Evolutionary conservation across 92 coral and sea anemone genomes (phyloP).

Genomic region (Parazoanthus darwini): DNA sequence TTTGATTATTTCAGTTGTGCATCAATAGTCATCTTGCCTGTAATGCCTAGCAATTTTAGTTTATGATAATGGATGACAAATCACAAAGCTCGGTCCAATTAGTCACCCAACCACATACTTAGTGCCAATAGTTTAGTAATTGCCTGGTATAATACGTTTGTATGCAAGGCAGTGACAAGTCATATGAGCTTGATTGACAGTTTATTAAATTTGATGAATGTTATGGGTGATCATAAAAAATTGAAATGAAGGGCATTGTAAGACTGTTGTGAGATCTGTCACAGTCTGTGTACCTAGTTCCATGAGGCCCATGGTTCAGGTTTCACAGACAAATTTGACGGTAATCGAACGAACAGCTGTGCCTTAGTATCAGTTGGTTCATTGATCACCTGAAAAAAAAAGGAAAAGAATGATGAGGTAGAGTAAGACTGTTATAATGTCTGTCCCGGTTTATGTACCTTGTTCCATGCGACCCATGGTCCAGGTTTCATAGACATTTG

Average conservation of each 20-base stretch:
- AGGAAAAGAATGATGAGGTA: neutral
- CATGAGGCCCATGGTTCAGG: neutral
- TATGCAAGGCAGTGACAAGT: neutral
- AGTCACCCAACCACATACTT: neutral
- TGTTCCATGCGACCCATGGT: neutral
- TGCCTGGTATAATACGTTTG: neutral
- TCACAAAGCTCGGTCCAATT: neutral
- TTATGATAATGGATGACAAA: neutral
- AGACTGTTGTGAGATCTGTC: neutral
- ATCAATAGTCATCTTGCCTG: neutral
- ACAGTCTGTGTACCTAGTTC: neutral
- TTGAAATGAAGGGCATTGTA: neutral
- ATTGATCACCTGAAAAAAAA: neutral
- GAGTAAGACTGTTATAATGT: neutral
- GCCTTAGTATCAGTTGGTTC: neutral
- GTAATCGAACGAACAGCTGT: neutral
- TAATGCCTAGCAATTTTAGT: too few relatives aligned
- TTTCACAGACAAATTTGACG: neutral
- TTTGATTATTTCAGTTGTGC: neutral
- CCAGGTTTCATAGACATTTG: neutral
- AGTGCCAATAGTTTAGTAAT: neutral
- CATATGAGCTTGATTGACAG: neutral
- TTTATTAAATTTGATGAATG: too few relatives aligned
- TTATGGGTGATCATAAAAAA: too few relatives aligned
- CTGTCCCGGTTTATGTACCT: neutral